phyloP scores from a whole-genome alignment of 2,113 vertebrate genomes.

The Suricata suricatta region DNA sequence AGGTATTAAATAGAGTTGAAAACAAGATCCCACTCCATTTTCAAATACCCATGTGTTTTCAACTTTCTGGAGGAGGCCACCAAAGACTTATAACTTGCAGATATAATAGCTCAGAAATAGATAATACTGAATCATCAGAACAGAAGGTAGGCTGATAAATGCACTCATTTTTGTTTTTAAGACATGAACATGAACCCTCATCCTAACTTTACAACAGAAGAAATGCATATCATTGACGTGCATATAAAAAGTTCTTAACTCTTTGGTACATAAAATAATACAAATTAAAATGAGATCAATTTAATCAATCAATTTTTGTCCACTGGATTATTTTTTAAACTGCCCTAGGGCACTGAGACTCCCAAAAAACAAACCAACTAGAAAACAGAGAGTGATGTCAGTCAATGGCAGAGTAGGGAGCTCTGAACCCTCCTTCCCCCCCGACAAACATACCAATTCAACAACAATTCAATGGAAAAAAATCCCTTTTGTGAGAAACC shows the following conservation, averaged over 20 bases:
- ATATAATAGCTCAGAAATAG: constrained; percentile 10
- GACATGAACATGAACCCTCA: not conserved
- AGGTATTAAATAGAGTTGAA: constrained; percentile 48
- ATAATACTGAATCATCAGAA: not conserved
- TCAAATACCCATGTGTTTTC: not conserved
- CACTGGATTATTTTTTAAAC: not conserved
- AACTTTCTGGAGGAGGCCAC: not conserved
- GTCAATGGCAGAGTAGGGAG: not conserved
- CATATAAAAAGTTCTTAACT: not conserved
- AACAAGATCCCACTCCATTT: not conserved
- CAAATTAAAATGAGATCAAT: not conserved
- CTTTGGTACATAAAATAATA: not conserved
- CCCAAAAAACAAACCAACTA: not conserved
- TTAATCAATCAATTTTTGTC: not conserved
- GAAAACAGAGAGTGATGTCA: not conserved
- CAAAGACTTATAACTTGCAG: not conserved
- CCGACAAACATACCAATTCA: not conserved
- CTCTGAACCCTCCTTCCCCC: not conserved
- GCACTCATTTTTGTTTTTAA: not conserved
- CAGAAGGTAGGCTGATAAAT: not conserved
- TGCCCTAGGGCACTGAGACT: not conserved
- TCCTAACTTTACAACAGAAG: not conserved
- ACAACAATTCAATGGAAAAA: not conserved
- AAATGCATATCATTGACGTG: not conserved
- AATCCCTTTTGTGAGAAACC: not conserved